Evolutionary conservation across 2,888 invertebrate genomes (phyloP), one percentile per base, ranked within the genome.

Genomic region (Eugnorisma glareosa): DNA sequence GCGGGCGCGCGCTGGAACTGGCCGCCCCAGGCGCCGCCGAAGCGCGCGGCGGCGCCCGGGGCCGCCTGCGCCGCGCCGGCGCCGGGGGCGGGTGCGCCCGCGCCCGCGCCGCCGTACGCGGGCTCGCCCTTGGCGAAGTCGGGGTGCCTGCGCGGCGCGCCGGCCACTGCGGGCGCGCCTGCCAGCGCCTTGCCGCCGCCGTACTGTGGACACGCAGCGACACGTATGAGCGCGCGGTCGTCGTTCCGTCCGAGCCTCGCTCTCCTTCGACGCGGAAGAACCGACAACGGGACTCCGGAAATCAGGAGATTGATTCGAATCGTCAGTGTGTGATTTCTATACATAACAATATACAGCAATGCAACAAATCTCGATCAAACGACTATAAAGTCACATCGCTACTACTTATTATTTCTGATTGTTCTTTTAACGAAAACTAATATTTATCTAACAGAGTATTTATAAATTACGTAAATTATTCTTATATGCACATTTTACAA

Each of bases 131-230:
- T 91, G 72, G 91, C 90, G 85, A 91, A 91, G 89, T 91, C 91
- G 96, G 97, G 92, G 79, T 90, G 92, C 77, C 91, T 89, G 81
- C 92, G 90, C 78, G 91, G 92, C 80, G 92, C 91, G 77, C 91
- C 93, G 73, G 84, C 91, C 66, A 98, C 98, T 89, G 98, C 98
- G 70, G 98, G 97, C 85, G 91, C 89, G 51, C 91, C 92, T 37
- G 89, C 86, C 90, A 98, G 98, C 74, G 98, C 97, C 87, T 95
- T 95, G 68, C 93, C 94, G 77, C 94, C 94, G 84, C 94, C 95
- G 90, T 95, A 95, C 95, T 95, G 94, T 86, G 73, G 81, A 88
- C 77, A 79, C 79, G 77, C 75, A 76, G 81, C 75, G 13, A 18
- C 2, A 54, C 76, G 76, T 84, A 61, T 84, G 74, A 83, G 76